These are phyloP conservation scores for Apis florea DNA, from an alignment of 1,140 invertebrate species.

Conservation along the genomic window DNA sequence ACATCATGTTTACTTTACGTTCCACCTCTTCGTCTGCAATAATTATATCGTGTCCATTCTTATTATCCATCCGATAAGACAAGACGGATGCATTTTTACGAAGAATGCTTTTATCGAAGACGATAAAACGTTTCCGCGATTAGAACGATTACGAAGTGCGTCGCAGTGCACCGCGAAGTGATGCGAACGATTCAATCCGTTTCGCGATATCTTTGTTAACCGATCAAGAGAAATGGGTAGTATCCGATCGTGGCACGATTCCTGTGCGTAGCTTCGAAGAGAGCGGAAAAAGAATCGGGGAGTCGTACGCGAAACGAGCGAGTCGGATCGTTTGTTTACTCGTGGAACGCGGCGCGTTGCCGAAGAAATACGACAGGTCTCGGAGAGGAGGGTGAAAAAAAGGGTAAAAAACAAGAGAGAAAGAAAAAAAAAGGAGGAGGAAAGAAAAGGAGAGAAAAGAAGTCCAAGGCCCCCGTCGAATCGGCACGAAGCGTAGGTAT, in stretches of 20 bases:
- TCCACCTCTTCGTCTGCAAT: not conserved
- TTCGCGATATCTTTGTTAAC: slow-evolving; percentile 14
- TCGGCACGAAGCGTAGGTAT: slow-evolving; percentile 16
- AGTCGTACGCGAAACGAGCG: not conserved
- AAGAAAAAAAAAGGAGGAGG: not conserved
- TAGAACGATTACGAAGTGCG: not conserved
- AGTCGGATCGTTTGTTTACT: slow-evolving; percentile 27
- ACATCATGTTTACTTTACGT: not conserved
- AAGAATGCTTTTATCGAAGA: slow-evolving; percentile 2
- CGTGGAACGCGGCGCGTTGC: not conserved
- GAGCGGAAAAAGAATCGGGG: not conserved
- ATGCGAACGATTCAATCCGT: not conserved
- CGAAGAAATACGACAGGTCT: slow-evolving; percentile 15
- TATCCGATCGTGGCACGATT: not conserved
- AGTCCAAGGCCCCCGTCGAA: slow-evolving; percentile 32
- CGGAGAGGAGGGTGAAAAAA: not conserved
- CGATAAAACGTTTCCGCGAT: not conserved
- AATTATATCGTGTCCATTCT: not conserved
- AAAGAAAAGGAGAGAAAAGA: not conserved
- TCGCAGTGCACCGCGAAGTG: not conserved
- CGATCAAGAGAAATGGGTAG: not conserved
- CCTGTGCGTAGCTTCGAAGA: too few relatives aligned
- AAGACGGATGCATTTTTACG: not conserved
- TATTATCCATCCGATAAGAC: slow-evolving; percentile 16
- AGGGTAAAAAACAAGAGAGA: too few relatives aligned